These are phyloP conservation scores for Mylabris phalerata DNA, from an alignment of 1,140 invertebrate genomes.

Conservation along the genomic window DNA sequence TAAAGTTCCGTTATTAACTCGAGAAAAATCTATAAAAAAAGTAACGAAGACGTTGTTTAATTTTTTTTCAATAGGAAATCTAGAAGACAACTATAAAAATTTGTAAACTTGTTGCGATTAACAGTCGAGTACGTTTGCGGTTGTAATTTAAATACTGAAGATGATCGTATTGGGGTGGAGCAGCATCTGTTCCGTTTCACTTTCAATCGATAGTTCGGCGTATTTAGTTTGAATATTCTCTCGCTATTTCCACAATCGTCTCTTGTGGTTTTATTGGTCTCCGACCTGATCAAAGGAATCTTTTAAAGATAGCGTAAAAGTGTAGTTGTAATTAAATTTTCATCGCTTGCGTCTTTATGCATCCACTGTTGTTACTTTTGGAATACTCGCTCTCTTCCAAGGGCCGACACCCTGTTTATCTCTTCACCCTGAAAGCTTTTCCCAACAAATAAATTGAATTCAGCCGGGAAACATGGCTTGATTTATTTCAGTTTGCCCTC, in stretches of 20 bases:
- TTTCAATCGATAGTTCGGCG: conserved; percentile 16
- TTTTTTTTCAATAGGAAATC: neutral
- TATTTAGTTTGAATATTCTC: conserved; percentile 5
- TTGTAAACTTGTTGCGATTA: conserved; percentile 8
- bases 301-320: no score
- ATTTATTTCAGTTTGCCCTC: conserved; percentile 11
- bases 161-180: neutral
- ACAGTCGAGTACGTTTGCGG: conserved; percentile 1
- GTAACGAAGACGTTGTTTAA: neutral
- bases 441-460: conserved; percentile 13
- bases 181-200: conserved; percentile 19
- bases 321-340: no score
- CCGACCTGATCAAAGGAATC: no score
- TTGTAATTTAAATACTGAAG: conserved; percentile 16
- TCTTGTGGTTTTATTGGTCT: no score
- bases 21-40: no score
- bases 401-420: neutral
- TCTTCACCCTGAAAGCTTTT: conserved; percentile 6
- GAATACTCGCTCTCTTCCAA: no score
- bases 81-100: neutral
- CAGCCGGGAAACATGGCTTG: conserved; percentile 10
- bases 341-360: no score
- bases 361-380: no score
- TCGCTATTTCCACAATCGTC: no score
- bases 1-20: neutral